Conservation (phyloP, 2,797 vertebrate species). For the Centropyge bicolor region DNA sequence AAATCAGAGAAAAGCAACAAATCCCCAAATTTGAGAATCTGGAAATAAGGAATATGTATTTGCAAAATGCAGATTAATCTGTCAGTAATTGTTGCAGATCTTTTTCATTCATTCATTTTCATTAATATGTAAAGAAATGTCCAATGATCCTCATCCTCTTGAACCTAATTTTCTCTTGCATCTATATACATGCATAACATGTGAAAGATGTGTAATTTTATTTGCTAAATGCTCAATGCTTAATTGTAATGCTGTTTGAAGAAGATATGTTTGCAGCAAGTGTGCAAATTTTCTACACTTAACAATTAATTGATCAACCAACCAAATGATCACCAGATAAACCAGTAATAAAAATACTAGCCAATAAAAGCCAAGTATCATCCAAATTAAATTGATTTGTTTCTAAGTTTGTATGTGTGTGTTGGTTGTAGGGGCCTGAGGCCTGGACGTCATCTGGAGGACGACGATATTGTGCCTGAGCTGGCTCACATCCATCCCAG, state of each 20-base stretch:
- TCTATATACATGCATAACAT: neutral
- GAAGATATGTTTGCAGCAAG: too few relatives aligned
- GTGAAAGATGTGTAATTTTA: neutral
- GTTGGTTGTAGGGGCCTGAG: constrained; percentile 89
- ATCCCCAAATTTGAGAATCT: too few relatives aligned
- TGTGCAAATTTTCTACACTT: neutral
- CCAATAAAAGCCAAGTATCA: constrained; percentile 7
- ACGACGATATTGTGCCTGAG: constrained; percentile 95
- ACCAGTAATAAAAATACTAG: neutral
- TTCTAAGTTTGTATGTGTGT: constrained; percentile 7
- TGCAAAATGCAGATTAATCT: too few relatives aligned
- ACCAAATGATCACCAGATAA: neutral
- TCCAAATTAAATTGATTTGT: neutral
- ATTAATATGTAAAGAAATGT: too few relatives aligned
- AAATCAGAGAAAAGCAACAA: too few relatives aligned
- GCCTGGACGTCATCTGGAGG: constrained; percentile 91
- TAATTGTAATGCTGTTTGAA: neutral
- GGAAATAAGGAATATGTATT: too few relatives aligned
- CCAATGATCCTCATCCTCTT: too few relatives aligned
- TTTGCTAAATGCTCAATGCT: neutral
- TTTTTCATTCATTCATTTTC: too few relatives aligned
- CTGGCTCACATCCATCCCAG: constrained; percentile 94
- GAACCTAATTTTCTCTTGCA: too few relatives aligned
- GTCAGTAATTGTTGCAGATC: too few relatives aligned
- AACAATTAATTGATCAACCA: neutral